phyloP scores from a whole-genome alignment of 2,113 vertebrate species.

The Tachycineta bicolor region DNA sequence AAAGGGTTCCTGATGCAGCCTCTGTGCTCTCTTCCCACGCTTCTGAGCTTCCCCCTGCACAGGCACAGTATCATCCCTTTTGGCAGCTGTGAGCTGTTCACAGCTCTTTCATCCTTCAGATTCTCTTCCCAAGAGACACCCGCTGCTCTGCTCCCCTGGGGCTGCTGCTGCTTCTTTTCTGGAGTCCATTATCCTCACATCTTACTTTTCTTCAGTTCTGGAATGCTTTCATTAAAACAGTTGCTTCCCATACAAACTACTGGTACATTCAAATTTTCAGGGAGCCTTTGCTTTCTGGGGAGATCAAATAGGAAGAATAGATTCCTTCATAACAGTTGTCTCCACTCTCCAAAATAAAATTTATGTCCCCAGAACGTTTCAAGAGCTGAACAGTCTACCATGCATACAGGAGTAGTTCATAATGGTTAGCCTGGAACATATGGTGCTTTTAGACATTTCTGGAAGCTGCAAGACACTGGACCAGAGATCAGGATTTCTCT shows the following conservation, averaged over 20 bases:
- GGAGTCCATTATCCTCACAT: constrained; percentile 43
- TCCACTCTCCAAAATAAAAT: neutral
- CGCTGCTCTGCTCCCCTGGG: constrained; percentile 25
- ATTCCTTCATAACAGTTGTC: neutral
- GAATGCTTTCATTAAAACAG: neutral
- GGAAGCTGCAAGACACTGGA: neutral
- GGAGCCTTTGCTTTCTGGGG: neutral
- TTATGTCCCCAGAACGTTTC: neutral
- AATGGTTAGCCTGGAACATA: neutral
- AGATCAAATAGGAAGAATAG: neutral
- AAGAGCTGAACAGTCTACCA: neutral
- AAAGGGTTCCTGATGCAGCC: constrained; percentile 1
- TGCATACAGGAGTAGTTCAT: neutral
- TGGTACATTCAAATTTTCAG: neutral
- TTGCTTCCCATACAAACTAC: neutral
- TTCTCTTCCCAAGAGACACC: constrained; percentile 45
- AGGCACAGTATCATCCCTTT: constrained; percentile 41
- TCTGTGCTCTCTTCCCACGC: constrained; percentile 40
- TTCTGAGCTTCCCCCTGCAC: constrained; percentile 6
- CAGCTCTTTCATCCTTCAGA: constrained; percentile 47
- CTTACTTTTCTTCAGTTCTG: constrained; percentile 8
- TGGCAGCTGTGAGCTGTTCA: neutral
- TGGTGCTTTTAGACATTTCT: neutral
- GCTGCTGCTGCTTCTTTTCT: neutral
- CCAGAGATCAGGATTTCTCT: neutral